Conservation (phyloP, 2,888 invertebrate species). For the Lepidocyrtinus sp. region DNA sequence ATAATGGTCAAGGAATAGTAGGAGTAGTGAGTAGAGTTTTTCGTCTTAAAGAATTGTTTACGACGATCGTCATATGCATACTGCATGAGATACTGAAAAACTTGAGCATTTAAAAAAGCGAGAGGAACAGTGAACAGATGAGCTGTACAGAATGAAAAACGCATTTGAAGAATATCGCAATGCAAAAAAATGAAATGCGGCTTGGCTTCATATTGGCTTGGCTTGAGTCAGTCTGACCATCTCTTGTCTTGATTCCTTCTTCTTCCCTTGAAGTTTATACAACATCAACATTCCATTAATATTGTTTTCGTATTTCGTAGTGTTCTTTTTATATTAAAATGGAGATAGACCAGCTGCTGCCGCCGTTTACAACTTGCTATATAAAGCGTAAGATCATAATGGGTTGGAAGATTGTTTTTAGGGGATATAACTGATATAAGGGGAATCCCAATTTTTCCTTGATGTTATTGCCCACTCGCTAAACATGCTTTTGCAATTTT, state of each 20-base stretch:
- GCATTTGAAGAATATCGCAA: no score
- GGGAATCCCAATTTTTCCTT: slow-evolving; percentile 3
- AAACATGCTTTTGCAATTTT: slow-evolving; percentile 11
- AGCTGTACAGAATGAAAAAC: no score
- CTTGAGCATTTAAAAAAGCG: no score
- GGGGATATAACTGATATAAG: no score
- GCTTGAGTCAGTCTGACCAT: not conserved
- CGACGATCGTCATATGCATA: no score
- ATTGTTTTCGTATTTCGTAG: slow-evolving; percentile 18
- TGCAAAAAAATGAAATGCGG: slow-evolving; percentile 1
- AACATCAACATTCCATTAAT: slow-evolving; percentile 12
- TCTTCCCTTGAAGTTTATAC: not conserved
- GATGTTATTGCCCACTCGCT: not conserved
- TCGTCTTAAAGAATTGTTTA: slow-evolving; percentile 12
- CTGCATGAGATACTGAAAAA: not conserved
- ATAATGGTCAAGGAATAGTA: no score
- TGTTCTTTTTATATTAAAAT: slow-evolving; percentile 5
- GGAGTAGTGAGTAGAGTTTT: no score
- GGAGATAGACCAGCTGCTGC: slow-evolving; percentile 12
- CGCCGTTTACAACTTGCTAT: no score
- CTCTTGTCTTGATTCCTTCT: no score
- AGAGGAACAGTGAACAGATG: no score
- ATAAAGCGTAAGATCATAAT: no score
- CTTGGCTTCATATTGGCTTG: not conserved
- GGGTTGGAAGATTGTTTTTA: no score